Conservation (phyloP, 2,113 vertebrate genomes). For the Pangasianodon hypophthalmus region DNA sequence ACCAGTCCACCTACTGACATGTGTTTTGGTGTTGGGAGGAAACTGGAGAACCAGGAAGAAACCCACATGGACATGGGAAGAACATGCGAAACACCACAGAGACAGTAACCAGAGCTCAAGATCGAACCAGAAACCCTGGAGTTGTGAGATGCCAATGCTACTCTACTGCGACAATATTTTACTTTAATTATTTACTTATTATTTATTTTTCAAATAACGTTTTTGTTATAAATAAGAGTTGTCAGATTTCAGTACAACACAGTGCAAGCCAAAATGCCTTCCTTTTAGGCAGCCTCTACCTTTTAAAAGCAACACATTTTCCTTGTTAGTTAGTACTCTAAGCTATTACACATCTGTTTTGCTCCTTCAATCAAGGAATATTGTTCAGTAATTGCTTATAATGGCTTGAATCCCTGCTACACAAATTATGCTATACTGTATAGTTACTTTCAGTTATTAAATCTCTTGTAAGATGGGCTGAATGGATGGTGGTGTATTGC, state of each 20-base stretch:
- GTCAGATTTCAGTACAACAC: not conserved
- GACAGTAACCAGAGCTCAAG: not conserved
- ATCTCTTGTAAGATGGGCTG: not conserved
- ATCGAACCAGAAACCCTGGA: not conserved
- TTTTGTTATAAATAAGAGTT: not conserved
- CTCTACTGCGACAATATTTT: not conserved
- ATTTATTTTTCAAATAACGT: not conserved
- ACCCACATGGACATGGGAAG: not conserved
- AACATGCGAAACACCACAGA: not conserved
- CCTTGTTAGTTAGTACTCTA: not conserved
- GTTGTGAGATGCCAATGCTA: not conserved
- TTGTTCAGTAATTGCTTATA: slow-evolving; percentile 11
- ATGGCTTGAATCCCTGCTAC: not conserved
- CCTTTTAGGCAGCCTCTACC: not conserved
- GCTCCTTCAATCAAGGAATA: slow-evolving; percentile 5
- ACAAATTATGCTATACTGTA: slow-evolving; percentile 3
- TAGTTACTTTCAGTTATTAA: slow-evolving; percentile 16
- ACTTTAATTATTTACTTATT: not conserved
- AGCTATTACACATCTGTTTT: slow-evolving; percentile 1
- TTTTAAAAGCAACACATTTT: not conserved
- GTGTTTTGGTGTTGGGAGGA: not conserved
- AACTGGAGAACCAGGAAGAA: not conserved
- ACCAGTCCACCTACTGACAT: not conserved
- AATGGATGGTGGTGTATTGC: not conserved
- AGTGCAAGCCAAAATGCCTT: not conserved